These are phyloP conservation scores for Elysia chlorotica DNA, from an alignment of 1,140 invertebrate genomes.

Conservation along the genomic window DNA sequence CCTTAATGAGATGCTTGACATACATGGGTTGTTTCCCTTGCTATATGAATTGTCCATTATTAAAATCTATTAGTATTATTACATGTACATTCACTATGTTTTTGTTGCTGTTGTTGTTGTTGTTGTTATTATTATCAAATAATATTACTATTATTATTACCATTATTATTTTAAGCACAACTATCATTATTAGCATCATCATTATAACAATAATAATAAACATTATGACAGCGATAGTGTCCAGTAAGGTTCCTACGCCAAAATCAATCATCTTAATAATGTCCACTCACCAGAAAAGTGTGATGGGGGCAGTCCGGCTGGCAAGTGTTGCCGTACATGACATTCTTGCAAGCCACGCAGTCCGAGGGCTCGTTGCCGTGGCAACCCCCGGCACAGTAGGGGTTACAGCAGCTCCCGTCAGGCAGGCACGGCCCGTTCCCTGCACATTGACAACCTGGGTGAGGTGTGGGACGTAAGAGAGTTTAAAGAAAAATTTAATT, in stretches of 20 bases:
- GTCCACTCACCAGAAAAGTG: conserved; percentile 68
- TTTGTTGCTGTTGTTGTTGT: not conserved
- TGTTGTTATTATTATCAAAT: not conserved
- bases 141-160: not conserved
- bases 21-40: no score
- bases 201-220: not conserved
- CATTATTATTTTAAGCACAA: not conserved
- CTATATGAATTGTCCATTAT: no score
- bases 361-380: conserved; percentile 64
- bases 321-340: conserved; percentile 67
- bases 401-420: conserved; percentile 74
- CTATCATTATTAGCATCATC: no score
- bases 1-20: no score
- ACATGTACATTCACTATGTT: no score
- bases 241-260: not conserved
- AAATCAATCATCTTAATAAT: not conserved
- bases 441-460: conserved; percentile 25
- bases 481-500: not conserved
- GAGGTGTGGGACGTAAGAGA: not conserved
- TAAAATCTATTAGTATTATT: no score
- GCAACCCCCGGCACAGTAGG: conserved; percentile 85
- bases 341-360: conserved; percentile 79
- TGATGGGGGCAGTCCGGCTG: conserved; percentile 74
- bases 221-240: not conserved
- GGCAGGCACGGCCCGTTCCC: not conserved